Evolutionary conservation across 2,888 invertebrate species (phyloP), one percentile per base, ranked within the genome.

Genomic region (Melanostoma mellinum): DNA sequence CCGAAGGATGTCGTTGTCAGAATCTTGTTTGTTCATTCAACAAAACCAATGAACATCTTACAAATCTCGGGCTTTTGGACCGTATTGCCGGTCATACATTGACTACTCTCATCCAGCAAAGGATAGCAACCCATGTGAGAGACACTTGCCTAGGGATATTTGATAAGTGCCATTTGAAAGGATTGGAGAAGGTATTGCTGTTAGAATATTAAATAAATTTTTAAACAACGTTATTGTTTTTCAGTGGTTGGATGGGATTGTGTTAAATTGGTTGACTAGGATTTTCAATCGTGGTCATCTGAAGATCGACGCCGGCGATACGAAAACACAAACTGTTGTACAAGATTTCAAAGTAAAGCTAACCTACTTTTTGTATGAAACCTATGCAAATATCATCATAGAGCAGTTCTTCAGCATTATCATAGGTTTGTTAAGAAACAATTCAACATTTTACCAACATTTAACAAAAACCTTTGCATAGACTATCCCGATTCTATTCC

Each of bases 401-500:
- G 96, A 97, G 86, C 97, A 99, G 89, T 93, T 99, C 65, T 99
- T 99, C 89, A 97, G 97, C 88, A 98, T 99, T 77, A 97, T 99
- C 71, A 98, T 99, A 87, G 95, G 95, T 94, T 91, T 32, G 81
- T 69, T 2, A 20, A 20, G 1, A 20, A 20, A 20, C 1, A 20
- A 0, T 10, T 35, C 40, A 6, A 30, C 10, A 33, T 2, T 50
- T 33, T 52, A 5, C n/a, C 6, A 20, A 20, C 4, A 46, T 10
- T 44, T 42, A 1, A 20, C 1, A 20, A 20, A 1, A 20, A 20
- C 20, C 3, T 2, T 33, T 63, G 38, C 88, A 35, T 85, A 94
- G 98, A 98, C 90, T 99, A 96, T 92, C 99, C 99, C 0, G 98
- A 99, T 87, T 98, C 98, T 0, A 95, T 96, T 88, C 97, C 98